Evolutionary conservation across 2,888 invertebrate genomes (phyloP).

Genomic region (Rhabditoides inermis): DNA sequence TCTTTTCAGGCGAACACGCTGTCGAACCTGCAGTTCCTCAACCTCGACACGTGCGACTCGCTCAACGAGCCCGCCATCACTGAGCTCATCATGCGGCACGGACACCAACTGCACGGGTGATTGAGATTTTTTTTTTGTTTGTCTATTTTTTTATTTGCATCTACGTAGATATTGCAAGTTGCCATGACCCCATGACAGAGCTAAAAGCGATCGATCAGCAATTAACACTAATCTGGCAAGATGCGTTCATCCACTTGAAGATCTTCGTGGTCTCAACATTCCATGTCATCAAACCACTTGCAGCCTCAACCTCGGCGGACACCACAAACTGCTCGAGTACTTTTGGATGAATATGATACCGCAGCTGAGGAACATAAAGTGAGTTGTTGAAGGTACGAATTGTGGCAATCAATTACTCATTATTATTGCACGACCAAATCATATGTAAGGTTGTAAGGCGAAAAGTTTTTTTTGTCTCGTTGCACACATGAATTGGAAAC

Average conservation of each 20-base stretch:
- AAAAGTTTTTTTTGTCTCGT: too few relatives aligned
- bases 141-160: constrained; percentile 57
- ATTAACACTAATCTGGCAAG: too few relatives aligned
- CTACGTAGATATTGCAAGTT: too few relatives aligned
- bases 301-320: constrained; percentile 81
- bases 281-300: constrained; percentile 47
- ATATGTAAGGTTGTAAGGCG: too few relatives aligned
- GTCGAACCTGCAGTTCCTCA: constrained; percentile 73
- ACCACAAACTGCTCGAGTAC: constrained; percentile 78
- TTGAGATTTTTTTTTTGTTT: too few relatives aligned
- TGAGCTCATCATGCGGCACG: constrained; percentile 81
- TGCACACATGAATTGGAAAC: too few relatives aligned
- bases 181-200: too few relatives aligned
- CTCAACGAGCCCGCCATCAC: constrained; percentile 82
- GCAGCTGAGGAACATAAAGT: constrained; percentile 83
- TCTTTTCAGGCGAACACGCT: constrained; percentile 63
- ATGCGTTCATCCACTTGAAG: too few relatives aligned
- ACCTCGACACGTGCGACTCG: constrained; percentile 89
- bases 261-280: too few relatives aligned
- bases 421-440: too few relatives aligned
- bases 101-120: constrained; percentile 80
- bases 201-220: too few relatives aligned
- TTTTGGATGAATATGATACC: constrained; percentile 92
- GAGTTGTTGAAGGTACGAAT: constrained; percentile 26
- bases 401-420: neutral